phyloP scores from a whole-genome alignment of 2,797 vertebrate species.

The Darevskia mixta region DNA sequence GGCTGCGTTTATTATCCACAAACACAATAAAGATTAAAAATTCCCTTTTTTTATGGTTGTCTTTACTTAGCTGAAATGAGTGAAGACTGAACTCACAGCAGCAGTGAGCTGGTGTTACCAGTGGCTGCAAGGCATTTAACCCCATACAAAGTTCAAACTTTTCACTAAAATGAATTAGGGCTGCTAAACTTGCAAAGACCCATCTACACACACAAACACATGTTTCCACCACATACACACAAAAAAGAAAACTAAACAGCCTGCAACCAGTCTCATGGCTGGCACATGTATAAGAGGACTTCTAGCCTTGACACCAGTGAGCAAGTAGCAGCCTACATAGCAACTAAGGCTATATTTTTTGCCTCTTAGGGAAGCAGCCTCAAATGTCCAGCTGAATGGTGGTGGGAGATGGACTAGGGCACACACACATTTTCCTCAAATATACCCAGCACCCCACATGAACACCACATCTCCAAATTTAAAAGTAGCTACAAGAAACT shows the following conservation, averaged over 20 bases:
- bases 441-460: background rate
- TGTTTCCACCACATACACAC: too few relatives aligned
- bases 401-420: background rate
- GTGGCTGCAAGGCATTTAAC: background rate
- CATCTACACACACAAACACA: background rate
- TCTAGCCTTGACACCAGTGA: background rate
- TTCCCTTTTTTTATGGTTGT: background rate
- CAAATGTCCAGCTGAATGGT: background rate
- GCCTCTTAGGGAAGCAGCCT: background rate
- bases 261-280: background rate
- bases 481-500: background rate
- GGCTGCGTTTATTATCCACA: background rate
- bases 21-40: background rate
- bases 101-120: background rate
- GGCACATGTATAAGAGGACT: background rate
- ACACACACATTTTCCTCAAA: background rate
- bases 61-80: background rate
- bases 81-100: background rate
- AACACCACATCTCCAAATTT: background rate
- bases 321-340: background rate
- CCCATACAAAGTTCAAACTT: background rate
- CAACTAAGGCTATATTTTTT: background rate
- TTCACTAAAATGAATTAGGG: background rate
- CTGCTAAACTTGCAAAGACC: too few relatives aligned
- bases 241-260: too few relatives aligned